Base-by-base conservation (phyloP, 2,797 vertebrate species). In the Bovichtus variegatus region DNA sequence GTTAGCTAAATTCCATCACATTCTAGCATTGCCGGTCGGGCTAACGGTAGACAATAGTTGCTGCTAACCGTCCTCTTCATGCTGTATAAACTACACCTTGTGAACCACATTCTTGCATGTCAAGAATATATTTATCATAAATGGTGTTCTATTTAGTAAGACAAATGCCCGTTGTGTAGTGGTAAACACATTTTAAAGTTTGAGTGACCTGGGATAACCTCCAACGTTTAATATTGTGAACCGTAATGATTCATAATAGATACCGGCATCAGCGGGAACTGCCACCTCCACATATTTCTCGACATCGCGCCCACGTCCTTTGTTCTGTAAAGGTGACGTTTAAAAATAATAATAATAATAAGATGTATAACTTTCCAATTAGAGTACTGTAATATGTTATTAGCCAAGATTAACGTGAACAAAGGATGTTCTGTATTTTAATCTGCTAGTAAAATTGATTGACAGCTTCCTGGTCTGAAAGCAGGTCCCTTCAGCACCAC, bases 1-100 rank as follows among this genome's bases (percentile, higher is more conserved):
- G 27, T 27, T 12, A n/a, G 81, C 77, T 72, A 44, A 71, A 92
- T 91, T 92, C 89, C 89, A 79, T 84, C 83, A 92, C 84, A 87
- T 15, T 75, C 29, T 84, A 82, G 31, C 75, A 6, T 6, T 4
- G 25, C 41, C 38, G 31, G 40, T 9, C 31, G 64, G 25, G 40
- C 31, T 54, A 5, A 29, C 15, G 46, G 6, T 4, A 84, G 73
- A 91, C 92, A 90, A 91, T 85, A 62, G 81, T 70, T 34, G 49
- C 19, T 16, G 69, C 31, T 77, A 71, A 36, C 66, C 12, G 12
- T 16, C 55, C 31, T 34, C 12, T 34, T 31, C 0, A 9, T 12
- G 73, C 40, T 40, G 13, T 27, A 11, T 3, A 5, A 5, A 2
- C 13, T 46, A 89, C 91, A 93, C 90, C 85, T 0, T 34, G 23